A percentile compares a stretch with the other conserved stretches of the same genome.
Evolutionary conservation across 2,113 vertebrate species (phyloP).

Genomic region (Sinocyclocheilus maitianheensis): DNA sequence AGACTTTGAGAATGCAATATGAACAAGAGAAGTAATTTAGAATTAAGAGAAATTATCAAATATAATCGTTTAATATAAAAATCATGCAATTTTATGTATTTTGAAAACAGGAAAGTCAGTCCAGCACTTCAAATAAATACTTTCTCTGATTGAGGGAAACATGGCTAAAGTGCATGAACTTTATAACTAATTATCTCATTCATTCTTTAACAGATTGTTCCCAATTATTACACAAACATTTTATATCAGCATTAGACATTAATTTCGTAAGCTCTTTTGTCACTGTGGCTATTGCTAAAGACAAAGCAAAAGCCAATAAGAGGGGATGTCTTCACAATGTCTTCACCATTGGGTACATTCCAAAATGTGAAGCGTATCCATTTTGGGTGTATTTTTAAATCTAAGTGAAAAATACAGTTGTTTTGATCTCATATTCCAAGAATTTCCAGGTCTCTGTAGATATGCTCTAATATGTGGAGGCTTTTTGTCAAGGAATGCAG

Average conservation of each 20-base stretch:
- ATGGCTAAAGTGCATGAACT: constrained; percentile 19
- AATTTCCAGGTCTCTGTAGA: constrained; percentile 62
- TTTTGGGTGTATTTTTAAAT: constrained; percentile 46
- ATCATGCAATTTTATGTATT: not conserved
- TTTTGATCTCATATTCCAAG: constrained; percentile 62
- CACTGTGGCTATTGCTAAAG: constrained; percentile 22
- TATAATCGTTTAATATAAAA: not conserved
- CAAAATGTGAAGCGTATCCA: constrained; percentile 46
- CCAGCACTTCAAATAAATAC: not conserved
- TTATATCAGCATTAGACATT: constrained; percentile 14
- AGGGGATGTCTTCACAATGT: constrained; percentile 24
- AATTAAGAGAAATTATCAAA: not conserved
- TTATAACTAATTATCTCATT: constrained; percentile 6
- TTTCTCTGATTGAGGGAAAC: constrained; percentile 19
- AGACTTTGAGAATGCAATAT: not conserved
- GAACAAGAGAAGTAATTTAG: not conserved
- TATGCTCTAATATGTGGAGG: constrained; percentile 68
- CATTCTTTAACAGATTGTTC: constrained; percentile 21
- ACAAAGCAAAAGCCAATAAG: constrained; percentile 5
- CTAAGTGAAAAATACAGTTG: constrained; percentile 51
- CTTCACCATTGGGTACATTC: constrained; percentile 21
- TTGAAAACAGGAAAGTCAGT: not conserved
- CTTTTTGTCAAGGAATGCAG: constrained; percentile 72
- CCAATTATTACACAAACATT: not conserved
- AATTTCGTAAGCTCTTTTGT: not conserved